These are phyloP conservation scores for Zeuzera pyrina DNA, from an alignment of 2,888 invertebrate species.

Conservation along the genomic window DNA sequence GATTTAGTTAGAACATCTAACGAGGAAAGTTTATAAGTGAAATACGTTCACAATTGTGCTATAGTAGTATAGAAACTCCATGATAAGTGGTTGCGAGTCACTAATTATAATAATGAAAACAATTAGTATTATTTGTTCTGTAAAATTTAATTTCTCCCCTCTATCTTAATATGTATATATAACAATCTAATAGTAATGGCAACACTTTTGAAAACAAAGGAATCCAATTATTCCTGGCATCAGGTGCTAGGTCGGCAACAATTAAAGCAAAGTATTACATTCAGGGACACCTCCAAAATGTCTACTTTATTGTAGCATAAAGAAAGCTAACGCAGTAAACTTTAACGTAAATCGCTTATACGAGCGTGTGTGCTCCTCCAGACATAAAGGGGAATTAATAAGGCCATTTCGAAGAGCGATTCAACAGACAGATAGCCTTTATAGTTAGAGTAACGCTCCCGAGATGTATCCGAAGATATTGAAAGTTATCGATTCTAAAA, in stretches of 20 bases:
- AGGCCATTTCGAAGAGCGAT: conserved; percentile 58
- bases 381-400: conserved; percentile 69
- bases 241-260: conserved; percentile 51
- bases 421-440: conserved; percentile 44
- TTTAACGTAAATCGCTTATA: conserved; percentile 54
- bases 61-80: too few relatives aligned
- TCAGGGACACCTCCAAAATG: conserved; percentile 31
- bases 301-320: conserved; percentile 63
- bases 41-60: too few relatives aligned
- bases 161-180: too few relatives aligned
- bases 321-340: conserved; percentile 60
- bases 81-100: too few relatives aligned
- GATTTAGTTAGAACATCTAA: too few relatives aligned
- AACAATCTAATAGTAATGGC: too few relatives aligned
- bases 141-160: too few relatives aligned
- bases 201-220: conserved; percentile 21
- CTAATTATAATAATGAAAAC: too few relatives aligned
- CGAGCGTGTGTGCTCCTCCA: conserved; percentile 42
- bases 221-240: conserved; percentile 29
- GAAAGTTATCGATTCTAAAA: conserved; percentile 61
- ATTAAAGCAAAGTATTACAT: conserved; percentile 54
- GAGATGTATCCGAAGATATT: conserved; percentile 51
- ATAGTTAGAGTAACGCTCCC: conserved; percentile 33
- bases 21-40: too few relatives aligned
- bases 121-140: too few relatives aligned